These are phyloP conservation scores for Morpho helenor DNA, from an alignment of 2,888 invertebrate species.

Conservation along the genomic window DNA sequence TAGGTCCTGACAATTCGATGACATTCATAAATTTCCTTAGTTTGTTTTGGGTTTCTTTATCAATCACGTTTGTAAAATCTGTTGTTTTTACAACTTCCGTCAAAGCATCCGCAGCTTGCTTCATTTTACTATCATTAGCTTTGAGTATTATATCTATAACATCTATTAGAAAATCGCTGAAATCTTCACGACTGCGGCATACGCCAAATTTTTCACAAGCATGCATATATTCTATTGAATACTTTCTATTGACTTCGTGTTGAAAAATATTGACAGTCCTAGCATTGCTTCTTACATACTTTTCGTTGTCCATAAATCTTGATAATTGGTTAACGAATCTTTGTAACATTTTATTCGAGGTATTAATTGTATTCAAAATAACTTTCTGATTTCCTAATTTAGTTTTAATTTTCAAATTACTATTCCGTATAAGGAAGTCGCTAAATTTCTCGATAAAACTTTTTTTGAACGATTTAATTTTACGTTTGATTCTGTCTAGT, in stretches of 20 bases:
- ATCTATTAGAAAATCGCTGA: conserved; percentile 34
- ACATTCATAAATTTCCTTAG: conserved; percentile 20
- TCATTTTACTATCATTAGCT: conserved; percentile 34
- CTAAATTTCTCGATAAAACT: conserved; percentile 42
- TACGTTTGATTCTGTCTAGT: conserved; percentile 26
- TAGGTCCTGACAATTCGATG: conserved; percentile 22
- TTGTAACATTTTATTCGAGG: conserved; percentile 40
- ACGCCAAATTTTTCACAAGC: conserved; percentile 42
- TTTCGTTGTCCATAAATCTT: conserved; percentile 29
- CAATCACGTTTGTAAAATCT: conserved; percentile 28
- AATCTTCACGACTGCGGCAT: conserved; percentile 36
- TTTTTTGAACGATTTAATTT: conserved; percentile 32
- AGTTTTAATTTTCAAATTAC: conserved; percentile 42
- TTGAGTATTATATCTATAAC: conserved; percentile 31
- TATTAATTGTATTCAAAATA: conserved; percentile 46
- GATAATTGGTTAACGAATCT: conserved; percentile 39
- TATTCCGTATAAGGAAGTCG: conserved; percentile 38
- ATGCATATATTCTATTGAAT: conserved; percentile 32
- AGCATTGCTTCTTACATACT: conserved; percentile 18
- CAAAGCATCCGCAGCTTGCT: conserved; percentile 33
- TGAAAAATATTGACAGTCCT: conserved; percentile 24
- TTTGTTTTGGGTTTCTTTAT: conserved; percentile 22
- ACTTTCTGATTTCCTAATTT: conserved; percentile 45
- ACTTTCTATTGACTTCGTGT: conserved; percentile 37
- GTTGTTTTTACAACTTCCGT: conserved; percentile 39